phyloP scores from a whole-genome alignment of 2,797 vertebrate species.

The Enteromius paludinosus region DNA sequence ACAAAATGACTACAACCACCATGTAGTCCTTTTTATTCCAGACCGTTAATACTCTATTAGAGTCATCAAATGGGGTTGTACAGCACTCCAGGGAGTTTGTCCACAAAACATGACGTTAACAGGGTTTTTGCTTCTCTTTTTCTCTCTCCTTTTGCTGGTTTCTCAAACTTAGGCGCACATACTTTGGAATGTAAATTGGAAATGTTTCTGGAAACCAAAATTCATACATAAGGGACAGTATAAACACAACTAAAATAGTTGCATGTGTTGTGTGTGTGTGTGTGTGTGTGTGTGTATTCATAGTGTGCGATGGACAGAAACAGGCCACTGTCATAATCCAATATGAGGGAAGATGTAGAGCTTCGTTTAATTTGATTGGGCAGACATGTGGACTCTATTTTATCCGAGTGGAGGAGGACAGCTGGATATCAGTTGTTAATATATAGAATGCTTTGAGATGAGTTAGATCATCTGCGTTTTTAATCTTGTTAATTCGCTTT shows the following conservation, averaged over 20 bases:
- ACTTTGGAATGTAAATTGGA: constrained; percentile 22
- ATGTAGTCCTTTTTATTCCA: constrained; percentile 44
- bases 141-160: background rate
- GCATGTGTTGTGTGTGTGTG: background rate
- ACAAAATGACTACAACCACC: constrained; percentile 11
- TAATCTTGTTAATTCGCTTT: constrained; percentile 1
- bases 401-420: background rate
- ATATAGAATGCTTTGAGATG: constrained; percentile 10
- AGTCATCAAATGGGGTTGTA: constrained; percentile 44
- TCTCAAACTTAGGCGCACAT: background rate
- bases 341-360: constrained; percentile 1
- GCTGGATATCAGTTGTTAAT: constrained; percentile 38
- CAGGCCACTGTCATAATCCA: constrained; percentile 16
- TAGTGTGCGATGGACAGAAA: background rate
- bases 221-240: constrained; percentile 8
- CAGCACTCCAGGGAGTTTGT: constrained; percentile 28
- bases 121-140: background rate
- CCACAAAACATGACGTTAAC: constrained; percentile 35
- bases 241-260: constrained; percentile 8
- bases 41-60: constrained; percentile 52
- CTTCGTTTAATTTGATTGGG: constrained; percentile 14
- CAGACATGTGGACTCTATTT: constrained; percentile 21
- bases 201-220: constrained; percentile 36
- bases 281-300: background rate
- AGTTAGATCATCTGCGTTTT: background rate